Evolutionary conservation across 2,797 vertebrate species (phyloP).

Genomic region (Acrossocheilus fasciatus): DNA sequence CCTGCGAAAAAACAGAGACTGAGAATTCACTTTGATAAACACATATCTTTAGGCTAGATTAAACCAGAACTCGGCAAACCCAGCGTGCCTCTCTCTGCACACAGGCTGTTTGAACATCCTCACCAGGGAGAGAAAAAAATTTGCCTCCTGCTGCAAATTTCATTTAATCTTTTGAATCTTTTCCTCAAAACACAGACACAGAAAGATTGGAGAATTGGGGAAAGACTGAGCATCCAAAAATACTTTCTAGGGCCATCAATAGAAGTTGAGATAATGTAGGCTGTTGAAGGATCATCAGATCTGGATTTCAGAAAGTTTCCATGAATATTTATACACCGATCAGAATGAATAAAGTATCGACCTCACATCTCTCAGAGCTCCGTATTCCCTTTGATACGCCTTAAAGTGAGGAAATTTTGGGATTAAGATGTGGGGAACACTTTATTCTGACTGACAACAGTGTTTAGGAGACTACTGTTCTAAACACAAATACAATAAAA

Average conservation of each 20-base stretch:
- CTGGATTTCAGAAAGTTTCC: constrained; percentile 11
- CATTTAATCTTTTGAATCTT: constrained; percentile 63
- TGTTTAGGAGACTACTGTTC: neutral
- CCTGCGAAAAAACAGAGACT: constrained; percentile 69
- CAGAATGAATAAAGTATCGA: constrained; percentile 6
- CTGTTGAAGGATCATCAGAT: neutral
- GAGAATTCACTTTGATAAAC: constrained; percentile 80
- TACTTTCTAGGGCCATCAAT: neutral
- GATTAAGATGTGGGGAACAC: neutral
- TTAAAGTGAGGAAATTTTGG: neutral
- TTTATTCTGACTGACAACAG: neutral
- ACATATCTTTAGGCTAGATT: constrained; percentile 77
- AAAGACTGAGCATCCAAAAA: constrained; percentile 43
- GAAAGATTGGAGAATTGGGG: constrained; percentile 60
- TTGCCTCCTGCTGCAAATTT: constrained; percentile 59
- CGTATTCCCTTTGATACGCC: neutral
- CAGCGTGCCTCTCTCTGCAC: constrained; percentile 61
- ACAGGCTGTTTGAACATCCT: constrained; percentile 71
- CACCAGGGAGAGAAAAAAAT: constrained; percentile 68
- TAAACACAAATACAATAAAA: neutral
- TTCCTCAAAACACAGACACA: constrained; percentile 52
- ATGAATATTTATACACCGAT: constrained; percentile 37
- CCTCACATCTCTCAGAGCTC: neutral
- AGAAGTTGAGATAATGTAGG: constrained; percentile 8
- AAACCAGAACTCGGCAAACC: constrained; percentile 72